Evolutionary conservation across 2,113 vertebrate species (phyloP), one percentile per base, ranked within the genome.

Genomic region (Mystacornis crossleyi): DNA sequence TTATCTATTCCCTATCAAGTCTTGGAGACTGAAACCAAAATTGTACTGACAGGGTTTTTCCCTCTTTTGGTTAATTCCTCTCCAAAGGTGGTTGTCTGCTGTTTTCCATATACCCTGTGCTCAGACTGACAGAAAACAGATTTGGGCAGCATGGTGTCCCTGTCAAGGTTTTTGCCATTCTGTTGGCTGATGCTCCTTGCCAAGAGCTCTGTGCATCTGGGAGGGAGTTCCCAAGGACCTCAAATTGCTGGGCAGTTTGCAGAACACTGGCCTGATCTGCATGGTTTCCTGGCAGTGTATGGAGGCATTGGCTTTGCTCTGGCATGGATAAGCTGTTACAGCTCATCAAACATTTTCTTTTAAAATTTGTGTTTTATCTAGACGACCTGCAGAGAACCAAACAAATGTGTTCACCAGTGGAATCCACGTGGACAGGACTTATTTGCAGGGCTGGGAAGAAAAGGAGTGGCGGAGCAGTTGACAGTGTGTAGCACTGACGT

Each of bases 351-450:
- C 16, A 18, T 53, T 29, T 69, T 38, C 18, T 81, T 73, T 48
- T 14, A 1, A 38, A 55, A 54, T 21, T 1, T 4, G 23, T 1
- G 1, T 4, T 81, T 79, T 57, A 31, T 55, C 21, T 64, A 31
- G 23, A 40, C 87, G 33, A 36, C 24, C 60, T 89, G 33, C 9
- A 40, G 55, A 45, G 40, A 86, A 31, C 24, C 23, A 69, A 69
- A 33, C 9, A 34, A 26, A 5, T 43, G 33, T 62, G 9, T 55
- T 90, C 51, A 24, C 4, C 19, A 48, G 36, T 18, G 36, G 31
- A 34, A 55, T 57, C 20, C 19, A 24, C 0, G 0, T 61, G 66
- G 48, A 54, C 1, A 5, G 50, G 54, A 47, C 4, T 43, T 58
- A 6, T 31, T 40, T 77, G 8, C 34, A 54, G 15, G 23, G 4